Evolutionary conservation across 2,888 invertebrate genomes (phyloP).

Genomic region (Ectemnius lituratus): DNA sequence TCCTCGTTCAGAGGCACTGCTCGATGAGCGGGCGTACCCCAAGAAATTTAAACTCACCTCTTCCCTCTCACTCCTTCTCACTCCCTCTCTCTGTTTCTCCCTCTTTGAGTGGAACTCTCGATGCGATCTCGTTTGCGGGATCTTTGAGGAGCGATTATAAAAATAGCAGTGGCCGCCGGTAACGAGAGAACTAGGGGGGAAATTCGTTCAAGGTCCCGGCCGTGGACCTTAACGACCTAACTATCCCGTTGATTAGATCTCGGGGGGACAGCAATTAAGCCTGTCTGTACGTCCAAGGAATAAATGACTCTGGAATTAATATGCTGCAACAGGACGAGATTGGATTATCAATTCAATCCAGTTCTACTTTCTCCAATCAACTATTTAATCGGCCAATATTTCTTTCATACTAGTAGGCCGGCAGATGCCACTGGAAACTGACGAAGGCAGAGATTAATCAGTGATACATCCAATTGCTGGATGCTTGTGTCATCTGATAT

Average conservation of each 20-base stretch:
- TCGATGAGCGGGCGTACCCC: too few species aligned
- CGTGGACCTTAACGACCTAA: conserved; percentile 20
- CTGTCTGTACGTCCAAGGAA: not conserved
- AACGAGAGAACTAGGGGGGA: conserved; percentile 19
- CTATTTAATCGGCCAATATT: too few species aligned
- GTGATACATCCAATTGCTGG: too few species aligned
- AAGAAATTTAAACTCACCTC: conserved; percentile 14
- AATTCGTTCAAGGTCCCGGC: conserved; percentile 24
- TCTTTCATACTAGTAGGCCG: too few species aligned
- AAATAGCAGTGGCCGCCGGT: conserved; percentile 9
- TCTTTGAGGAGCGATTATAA: conserved; percentile 4
- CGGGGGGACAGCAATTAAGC: conserved; percentile 19
- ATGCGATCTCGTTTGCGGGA: conserved; percentile 14
- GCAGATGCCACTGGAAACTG: too few species aligned
- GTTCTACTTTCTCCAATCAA: not conserved
- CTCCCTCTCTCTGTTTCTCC: not conserved
- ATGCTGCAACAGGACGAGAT: not conserved
- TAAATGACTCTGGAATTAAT: not conserved
- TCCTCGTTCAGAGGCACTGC: too few species aligned
- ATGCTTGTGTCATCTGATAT: too few species aligned
- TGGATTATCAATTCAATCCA: not conserved
- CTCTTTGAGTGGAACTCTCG: conserved; percentile 1
- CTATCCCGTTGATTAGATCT: conserved; percentile 21
- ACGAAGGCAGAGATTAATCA: too few species aligned
- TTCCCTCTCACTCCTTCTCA: conserved; percentile 8